Evolutionary conservation across 2,888 invertebrate genomes (phyloP).

Genomic region (Liposcelis brunnea): DNA sequence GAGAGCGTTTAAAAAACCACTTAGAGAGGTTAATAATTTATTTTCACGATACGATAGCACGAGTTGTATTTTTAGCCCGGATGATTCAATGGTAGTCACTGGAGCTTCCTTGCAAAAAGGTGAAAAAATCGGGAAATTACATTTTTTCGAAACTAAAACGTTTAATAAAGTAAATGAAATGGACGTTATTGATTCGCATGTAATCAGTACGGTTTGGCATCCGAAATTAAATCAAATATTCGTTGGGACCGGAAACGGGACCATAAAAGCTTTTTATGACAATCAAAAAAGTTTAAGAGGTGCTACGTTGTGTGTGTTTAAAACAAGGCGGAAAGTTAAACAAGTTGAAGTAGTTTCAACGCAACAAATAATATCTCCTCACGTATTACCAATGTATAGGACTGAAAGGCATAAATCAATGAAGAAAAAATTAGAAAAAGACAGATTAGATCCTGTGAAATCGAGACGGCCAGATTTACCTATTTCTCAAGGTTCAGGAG

Average conservation of each 20-base stretch:
- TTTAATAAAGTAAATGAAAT: constrained; percentile 58
- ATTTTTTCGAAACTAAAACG: constrained; percentile 64
- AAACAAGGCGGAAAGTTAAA: constrained; percentile 58
- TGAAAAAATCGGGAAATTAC: constrained; percentile 42
- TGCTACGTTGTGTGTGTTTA: constrained; percentile 75
- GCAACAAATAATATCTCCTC: constrained; percentile 90
- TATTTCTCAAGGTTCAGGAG: constrained; percentile 50
- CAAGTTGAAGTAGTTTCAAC: constrained; percentile 75
- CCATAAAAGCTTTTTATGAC: constrained; percentile 81
- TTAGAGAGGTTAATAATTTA: constrained; percentile 49
- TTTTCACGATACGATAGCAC: constrained; percentile 67
- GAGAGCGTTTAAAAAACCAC: constrained; percentile 58
- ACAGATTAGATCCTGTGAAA: constrained; percentile 70
- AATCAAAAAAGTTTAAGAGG: constrained; percentile 72
- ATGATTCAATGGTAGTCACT: constrained; percentile 75
- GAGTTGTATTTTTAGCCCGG: constrained; percentile 68
- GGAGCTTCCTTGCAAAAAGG: constrained; percentile 63
- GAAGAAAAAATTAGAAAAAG: constrained; percentile 80
- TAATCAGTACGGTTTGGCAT: constrained; percentile 88
- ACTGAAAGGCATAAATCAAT: constrained; percentile 79
- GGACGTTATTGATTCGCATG: constrained; percentile 59
- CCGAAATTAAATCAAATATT: constrained; percentile 95
- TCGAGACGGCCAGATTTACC: constrained; percentile 69
- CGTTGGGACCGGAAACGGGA: constrained; percentile 79
- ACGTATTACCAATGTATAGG: constrained; percentile 86